phyloP scores from a whole-genome alignment of 2,113 vertebrate species.

The Delphinus delphis region DNA sequence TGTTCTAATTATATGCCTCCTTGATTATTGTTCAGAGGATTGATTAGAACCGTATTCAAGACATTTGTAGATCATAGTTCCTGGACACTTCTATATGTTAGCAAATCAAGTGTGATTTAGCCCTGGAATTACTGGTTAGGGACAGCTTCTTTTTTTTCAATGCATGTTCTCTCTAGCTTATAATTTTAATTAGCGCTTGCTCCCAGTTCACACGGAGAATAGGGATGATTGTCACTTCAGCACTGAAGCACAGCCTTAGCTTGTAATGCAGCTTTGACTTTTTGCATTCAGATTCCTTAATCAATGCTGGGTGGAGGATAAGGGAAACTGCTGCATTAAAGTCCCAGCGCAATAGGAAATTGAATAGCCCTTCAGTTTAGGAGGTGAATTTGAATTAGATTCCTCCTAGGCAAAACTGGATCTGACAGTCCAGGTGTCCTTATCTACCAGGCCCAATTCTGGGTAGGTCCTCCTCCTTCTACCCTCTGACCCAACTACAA shows the following conservation, averaged over 20 bases:
- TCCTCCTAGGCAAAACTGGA: background rate
- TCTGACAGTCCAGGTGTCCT: background rate
- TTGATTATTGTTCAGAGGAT: slow-evolving; percentile 82
- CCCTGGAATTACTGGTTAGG: slow-evolving; percentile 79
- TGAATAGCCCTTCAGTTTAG: background rate
- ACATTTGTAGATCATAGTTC: slow-evolving; percentile 84
- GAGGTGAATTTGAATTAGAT: slow-evolving; percentile 43
- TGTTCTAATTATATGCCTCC: slow-evolving; percentile 82
- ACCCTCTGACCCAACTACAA: fast-evolving
- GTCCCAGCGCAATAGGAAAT: slow-evolving; percentile 4
- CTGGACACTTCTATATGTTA: slow-evolving; percentile 82
- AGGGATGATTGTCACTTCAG: slow-evolving; percentile 78
- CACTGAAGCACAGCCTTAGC: slow-evolving; percentile 67
- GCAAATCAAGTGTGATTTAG: slow-evolving; percentile 85
- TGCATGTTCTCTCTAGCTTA: slow-evolving; percentile 83
- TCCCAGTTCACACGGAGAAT: slow-evolving; percentile 79
- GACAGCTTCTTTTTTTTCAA: slow-evolving; percentile 81
- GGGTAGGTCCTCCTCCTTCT: background rate
- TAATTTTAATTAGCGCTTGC: slow-evolving; percentile 88
- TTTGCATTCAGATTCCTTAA: slow-evolving; percentile 71
- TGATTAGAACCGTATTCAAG: slow-evolving; percentile 83
- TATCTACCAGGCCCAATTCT: background rate
- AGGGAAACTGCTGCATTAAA: slow-evolving; percentile 62
- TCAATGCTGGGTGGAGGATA: slow-evolving; percentile 46
- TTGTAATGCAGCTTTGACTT: slow-evolving; percentile 77